These are phyloP conservation scores for Chiloscyllium plagiosum DNA, from an alignment of 2,113 vertebrate genomes.

Conservation along the genomic window DNA sequence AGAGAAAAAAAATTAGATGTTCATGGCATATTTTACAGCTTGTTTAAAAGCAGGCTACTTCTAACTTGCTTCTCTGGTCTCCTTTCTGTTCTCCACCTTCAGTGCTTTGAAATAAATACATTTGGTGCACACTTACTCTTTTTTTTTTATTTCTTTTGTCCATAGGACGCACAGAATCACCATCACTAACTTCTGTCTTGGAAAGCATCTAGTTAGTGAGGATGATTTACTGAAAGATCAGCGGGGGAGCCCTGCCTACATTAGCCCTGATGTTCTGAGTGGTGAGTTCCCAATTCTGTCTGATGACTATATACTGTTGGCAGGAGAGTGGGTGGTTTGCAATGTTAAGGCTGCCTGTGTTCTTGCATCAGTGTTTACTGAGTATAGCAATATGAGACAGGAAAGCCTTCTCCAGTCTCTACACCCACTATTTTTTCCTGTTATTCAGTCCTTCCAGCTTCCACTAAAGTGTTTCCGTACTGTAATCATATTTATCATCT, in stretches of 20 bases:
- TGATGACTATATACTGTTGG: background rate
- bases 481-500: background rate
- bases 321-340: background rate
- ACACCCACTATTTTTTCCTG: conserved; percentile 3
- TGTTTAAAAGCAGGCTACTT: background rate
- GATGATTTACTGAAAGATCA: conserved; percentile 98
- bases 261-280: conserved; percentile 93
- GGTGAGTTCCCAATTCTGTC: conserved; percentile 58
- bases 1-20: background rate
- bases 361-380: background rate
- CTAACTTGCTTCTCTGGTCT: background rate
- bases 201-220: conserved; percentile 96
- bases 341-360: background rate
- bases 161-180: conserved; percentile 91
- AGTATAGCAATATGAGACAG: background rate
- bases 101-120: background rate
- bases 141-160: conserved; percentile 30
- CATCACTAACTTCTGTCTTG: conserved; percentile 97
- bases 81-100: background rate
- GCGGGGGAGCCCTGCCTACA: conserved; percentile 96
- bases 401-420: background rate
- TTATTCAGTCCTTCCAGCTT: background rate
- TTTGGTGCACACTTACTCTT: background rate
- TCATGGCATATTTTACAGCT: background rate
- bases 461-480: background rate